Evolutionary conservation across 2,113 vertebrate genomes (phyloP).

Genomic region (Edolisoma coerulescens): DNA sequence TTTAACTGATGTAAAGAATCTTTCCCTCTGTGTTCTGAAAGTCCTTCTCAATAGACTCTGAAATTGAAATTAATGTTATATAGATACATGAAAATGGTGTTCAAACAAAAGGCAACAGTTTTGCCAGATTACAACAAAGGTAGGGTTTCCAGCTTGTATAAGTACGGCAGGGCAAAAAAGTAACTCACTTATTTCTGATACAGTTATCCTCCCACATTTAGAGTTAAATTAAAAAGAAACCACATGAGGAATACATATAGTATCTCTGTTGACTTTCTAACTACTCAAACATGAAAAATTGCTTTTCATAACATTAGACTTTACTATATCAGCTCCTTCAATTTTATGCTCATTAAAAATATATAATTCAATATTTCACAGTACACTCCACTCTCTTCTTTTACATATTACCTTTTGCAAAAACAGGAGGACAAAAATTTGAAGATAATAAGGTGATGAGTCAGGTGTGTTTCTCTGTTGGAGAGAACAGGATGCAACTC

Average conservation of each 20-base stretch:
- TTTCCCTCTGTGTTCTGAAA: not conserved
- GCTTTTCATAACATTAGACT: not conserved
- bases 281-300: not conserved
- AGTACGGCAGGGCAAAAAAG: not conserved
- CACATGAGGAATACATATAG: not conserved
- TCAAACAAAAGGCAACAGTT: not conserved
- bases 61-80: not conserved
- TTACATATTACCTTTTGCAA: not conserved
- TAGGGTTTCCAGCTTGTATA: not conserved
- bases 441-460: not conserved
- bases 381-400: not conserved
- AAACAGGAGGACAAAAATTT: not conserved
- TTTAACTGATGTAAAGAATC: not conserved
- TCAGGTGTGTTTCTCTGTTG: not conserved
- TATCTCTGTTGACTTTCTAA: not conserved
- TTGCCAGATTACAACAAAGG: not conserved
- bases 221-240: not conserved
- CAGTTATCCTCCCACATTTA: not conserved
- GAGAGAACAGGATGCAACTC: not conserved
- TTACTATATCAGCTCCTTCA: not conserved
- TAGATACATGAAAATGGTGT: not conserved
- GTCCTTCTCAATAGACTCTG: not conserved
- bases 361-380: not conserved
- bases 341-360: not conserved
- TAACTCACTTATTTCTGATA: not conserved